Base-by-base conservation (phyloP, 2,113 vertebrate genomes). In the Alligator mississippiensis region DNA sequence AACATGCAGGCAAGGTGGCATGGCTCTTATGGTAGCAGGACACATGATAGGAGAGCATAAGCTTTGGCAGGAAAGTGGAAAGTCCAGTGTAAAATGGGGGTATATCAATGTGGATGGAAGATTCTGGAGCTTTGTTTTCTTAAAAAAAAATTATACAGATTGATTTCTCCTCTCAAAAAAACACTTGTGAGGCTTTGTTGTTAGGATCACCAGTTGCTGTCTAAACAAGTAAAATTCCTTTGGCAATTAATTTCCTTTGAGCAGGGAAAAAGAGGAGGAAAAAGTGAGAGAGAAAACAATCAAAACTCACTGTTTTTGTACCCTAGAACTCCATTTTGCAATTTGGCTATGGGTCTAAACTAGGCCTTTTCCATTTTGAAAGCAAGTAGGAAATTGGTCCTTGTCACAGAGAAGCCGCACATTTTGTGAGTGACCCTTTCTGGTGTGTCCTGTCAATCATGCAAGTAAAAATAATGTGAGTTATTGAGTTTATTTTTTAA, bases 201-300 rank as follows among this genome's bases (percentile, higher is more conserved):
- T 84, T 93, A 93, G 80, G 72, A 92, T 87, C 85, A 85, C 68
- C 54, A 79, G n/a, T 91, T 94, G 72, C 76, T 96, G 92, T 93
- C 93, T 93, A 94, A 92, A 88, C 93, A 94, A 93, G 86, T 84
- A 90, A 93, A 95, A 95, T 91, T 91, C 90, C 91, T 91, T 62
- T 94, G 76, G 90, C 92, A 91, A 90, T 95, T 91, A 94, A 93
- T 84, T 79, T 66, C 85, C n/a, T 88, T 90, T 83, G 82, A 68
- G 82, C n/a, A 25, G 7, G 19, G 21, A 59, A 93, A 85, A 79
- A 64, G 14, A 47, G 38, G 58, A 75, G 28, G 4, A 4, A 17
- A 60, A 76, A 94, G 78, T 60, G 0, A 0, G 0, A 1, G 72
- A 11, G 11, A 55, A 91, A 77, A 3, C 59, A 47, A 84, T 64